Base-by-base conservation (phyloP, 2,113 vertebrate genomes). In the Corythornis cristatus region DNA sequence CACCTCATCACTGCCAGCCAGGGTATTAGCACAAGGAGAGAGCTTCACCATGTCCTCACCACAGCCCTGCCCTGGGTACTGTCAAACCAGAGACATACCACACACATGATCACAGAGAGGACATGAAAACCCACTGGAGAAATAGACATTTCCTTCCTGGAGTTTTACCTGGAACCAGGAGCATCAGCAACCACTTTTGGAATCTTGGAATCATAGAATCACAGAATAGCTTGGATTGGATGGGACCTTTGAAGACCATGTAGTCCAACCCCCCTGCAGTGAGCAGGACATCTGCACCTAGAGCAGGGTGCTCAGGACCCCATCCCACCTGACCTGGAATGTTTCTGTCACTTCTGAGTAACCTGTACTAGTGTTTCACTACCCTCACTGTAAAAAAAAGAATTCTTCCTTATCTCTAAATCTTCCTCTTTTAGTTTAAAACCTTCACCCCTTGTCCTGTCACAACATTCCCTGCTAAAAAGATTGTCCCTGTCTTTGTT, bases 101-200 rank as follows among this genome's bases (percentile, higher is more conserved):
- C 4, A 42, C n/a, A 28, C 0, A 0, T 67, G 73, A n/a, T 35
- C 35, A 16, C 48, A 35, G 48, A 82, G 37, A 31, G 48, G 20
- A 51, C 16, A 6, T 0, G 3, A 23, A 84, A 60, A 42, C 11
- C 29, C 18, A 1, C 11, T 11, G 12, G 48, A 48, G 46, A 80
- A 65, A 45, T 26, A 28, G 43, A 23, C 5, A 4, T 21, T 64
- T 73, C 35, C 43, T 46, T 43, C 48, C 43, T 79, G 50, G 72
- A 65, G 19, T 17, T 81, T 23, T 3, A 10, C n/a, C 48, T 85
- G 66, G 40, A 58, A 72, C 25, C 57, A 50, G 6, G 7, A 4
- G 12, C 11, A 7, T 19, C 1, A 0, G 56, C 46, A 67, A 37
- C 13, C 13, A 1, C 40, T 43, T 33, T 43, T 50, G 77, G 26